Percentiles rank a stretch among this genome's conserved stretches.
phyloP scores from a whole-genome alignment of 2,797 vertebrate species.

The Microhierax caerulescens region DNA sequence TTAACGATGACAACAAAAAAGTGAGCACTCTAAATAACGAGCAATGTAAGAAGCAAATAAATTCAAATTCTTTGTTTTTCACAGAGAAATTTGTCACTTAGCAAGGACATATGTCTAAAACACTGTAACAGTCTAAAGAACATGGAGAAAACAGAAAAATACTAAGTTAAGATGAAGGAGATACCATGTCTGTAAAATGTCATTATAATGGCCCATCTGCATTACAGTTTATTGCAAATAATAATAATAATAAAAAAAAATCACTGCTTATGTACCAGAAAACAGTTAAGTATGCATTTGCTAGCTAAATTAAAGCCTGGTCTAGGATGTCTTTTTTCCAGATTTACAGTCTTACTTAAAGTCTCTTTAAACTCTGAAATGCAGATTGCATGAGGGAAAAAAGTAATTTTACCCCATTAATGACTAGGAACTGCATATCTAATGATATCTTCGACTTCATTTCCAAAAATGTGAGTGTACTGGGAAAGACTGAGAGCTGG shows the following conservation, averaged over 20 bases:
- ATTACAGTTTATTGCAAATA: neutral
- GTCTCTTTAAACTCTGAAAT: neutral
- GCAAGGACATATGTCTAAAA: neutral
- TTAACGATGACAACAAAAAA: neutral
- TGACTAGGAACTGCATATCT: neutral
- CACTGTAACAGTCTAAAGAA: neutral
- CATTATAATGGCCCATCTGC: neutral
- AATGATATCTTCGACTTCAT: neutral
- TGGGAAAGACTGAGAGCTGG: neutral
- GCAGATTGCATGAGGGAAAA: neutral
- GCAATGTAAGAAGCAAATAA: neutral
- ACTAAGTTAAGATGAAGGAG: neutral
- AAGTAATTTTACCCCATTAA: neutral
- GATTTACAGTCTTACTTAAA: neutral
- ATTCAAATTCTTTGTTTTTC: neutral
- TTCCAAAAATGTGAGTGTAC: neutral
- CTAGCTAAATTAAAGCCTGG: neutral
- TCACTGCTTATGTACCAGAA: neutral
- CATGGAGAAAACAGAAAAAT: neutral
- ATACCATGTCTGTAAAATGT: neutral
- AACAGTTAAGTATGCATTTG: neutral
- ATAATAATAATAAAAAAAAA: neutral
- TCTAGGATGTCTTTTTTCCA: neutral
- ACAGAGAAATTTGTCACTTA: neutral
- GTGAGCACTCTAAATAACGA: neutral